Base-by-base conservation (phyloP, 1,140 invertebrate species). In the Odontomachus brunneus region DNA sequence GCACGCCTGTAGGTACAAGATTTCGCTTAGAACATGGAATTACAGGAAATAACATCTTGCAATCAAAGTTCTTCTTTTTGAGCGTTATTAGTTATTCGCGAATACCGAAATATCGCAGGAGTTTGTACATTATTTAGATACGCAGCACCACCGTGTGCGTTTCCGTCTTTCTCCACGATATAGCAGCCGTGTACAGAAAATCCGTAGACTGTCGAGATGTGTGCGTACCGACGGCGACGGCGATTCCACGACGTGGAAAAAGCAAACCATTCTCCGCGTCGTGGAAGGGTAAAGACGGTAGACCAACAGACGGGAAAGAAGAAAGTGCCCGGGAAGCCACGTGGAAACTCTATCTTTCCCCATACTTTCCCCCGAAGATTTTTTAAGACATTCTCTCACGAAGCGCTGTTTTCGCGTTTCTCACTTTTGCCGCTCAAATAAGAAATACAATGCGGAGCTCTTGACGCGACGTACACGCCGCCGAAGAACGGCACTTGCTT, bases 251-350 rank as follows among this genome's bases (percentile, higher is more conserved):
- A 80, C 33, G 65, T 44, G 75, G 75, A 80, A 80, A 80, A 80
- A 80, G 63, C 65, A 59, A 80, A 71, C 65, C 65, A 59, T 69
- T 80, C 75, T 57, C 38, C 51, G 75, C 66, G 65, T 44, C 38
- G 65, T 69, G 22, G 65, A 80, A 80, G 51, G n/a, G 65, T 59
- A 80, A 80, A 80, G 75, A 80, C 75, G 75, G 33, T 80, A 71
- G 65, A 71, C 75, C 69, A 80, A 80, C 63, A 76, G 74, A 80
- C 75, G 44, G 65, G 65, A 69, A 78, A 55, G 75, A 80, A 80
- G 51, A 71, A 80, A 80, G 75, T 80, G 65, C 65, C 51, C 24
- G 65, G 24, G 38, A 80, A 80, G 59, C 75, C 75, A 80, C 65
- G 75, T 55, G 75, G 22, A 80, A 80, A 80, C 51, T 71, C 65